phyloP scores from a whole-genome alignment of 2,888 invertebrate species.

The Tinea semifulvella region DNA sequence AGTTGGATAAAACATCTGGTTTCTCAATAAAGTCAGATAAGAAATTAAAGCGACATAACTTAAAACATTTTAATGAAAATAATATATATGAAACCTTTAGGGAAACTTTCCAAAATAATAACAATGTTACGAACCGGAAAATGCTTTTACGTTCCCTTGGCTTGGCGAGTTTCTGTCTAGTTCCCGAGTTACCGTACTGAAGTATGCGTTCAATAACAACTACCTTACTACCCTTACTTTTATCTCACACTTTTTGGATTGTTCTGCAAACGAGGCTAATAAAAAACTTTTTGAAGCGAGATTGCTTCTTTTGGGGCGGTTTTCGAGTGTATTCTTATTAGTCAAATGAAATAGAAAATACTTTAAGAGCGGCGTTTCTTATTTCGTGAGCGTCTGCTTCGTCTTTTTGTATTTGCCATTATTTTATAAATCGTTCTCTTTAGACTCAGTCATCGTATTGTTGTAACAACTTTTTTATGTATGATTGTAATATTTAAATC shows the following conservation, averaged over 20 bases:
- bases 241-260: constrained; percentile 14
- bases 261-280: constrained; percentile 14
- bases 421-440: constrained; percentile 1
- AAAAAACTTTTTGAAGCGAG: constrained; percentile 14
- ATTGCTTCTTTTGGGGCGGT: constrained; percentile 14
- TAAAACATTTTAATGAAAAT: constrained; percentile 6
- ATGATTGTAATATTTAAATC: too few species aligned
- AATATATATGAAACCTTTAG: not conserved
- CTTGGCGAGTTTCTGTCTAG: constrained; percentile 10
- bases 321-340: constrained; percentile 13
- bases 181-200: constrained; percentile 12
- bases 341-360: constrained; percentile 14
- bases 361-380: constrained; percentile 8
- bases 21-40: too few species aligned
- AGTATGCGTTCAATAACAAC: constrained; percentile 14
- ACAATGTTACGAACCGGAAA: constrained; percentile 13
- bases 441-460: constrained; percentile 2
- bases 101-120: constrained; percentile 7
- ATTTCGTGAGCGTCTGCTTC: not conserved
- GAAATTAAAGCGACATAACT: too few species aligned
- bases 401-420: not conserved
- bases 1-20: too few species aligned
- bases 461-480: too few species aligned
- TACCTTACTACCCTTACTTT: constrained; percentile 13
- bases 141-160: constrained; percentile 12